Evolutionary conservation across 2,113 vertebrate genomes (phyloP).

Genomic region (Siniperca knerii): DNA sequence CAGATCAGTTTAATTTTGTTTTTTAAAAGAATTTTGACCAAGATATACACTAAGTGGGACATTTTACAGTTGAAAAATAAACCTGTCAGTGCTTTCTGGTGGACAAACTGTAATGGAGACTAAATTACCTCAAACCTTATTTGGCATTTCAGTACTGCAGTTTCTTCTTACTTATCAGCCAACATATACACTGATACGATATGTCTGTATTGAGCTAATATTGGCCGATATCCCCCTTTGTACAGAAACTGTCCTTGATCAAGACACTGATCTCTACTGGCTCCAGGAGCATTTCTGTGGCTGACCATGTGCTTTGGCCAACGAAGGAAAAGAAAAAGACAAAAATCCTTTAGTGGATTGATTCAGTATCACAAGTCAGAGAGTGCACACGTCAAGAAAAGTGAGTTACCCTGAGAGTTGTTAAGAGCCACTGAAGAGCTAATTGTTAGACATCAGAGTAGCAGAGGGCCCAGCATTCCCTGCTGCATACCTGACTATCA

Average conservation of each 20-base stretch:
- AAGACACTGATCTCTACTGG: background rate
- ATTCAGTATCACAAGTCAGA: background rate
- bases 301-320: background rate
- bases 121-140: no score
- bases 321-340: background rate
- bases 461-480: background rate
- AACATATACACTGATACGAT: no score
- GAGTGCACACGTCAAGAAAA: background rate
- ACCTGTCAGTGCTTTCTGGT: no score
- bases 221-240: no score
- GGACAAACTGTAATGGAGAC: no score
- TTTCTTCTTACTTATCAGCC: no score
- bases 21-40: no score
- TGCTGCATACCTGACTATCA: background rate
- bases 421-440: background rate
- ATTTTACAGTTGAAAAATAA: no score
- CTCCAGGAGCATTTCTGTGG: background rate
- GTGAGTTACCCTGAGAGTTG: fast-evolving
- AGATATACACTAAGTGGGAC: no score
- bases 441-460: background rate
- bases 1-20: no score
- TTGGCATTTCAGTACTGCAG: no score
- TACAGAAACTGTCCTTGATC: constrained; percentile 2
- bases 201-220: no score
- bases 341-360: background rate